Conservation (phyloP, 1,140 invertebrate genomes). For the Zaprionus ghesquierei region DNA sequence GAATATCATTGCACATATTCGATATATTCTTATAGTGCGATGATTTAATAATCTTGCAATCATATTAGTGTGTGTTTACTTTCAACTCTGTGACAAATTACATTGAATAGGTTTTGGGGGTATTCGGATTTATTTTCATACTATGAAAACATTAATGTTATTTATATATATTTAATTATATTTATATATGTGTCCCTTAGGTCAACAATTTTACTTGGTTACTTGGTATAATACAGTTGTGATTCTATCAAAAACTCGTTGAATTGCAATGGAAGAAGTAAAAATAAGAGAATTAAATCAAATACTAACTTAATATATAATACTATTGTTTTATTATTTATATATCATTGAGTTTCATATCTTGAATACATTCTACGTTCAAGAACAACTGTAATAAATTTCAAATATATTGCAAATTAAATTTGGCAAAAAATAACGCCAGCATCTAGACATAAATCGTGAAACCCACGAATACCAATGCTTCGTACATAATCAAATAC, state of each 20-base stretch:
- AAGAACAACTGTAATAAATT: neutral
- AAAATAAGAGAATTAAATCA: neutral
- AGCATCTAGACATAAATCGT: slow-evolving; percentile 1
- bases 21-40: neutral
- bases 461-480: slow-evolving; percentile 15
- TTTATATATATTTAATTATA: slow-evolving; percentile 19
- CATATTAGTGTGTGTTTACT: neutral
- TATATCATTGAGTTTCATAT: neutral
- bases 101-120: slow-evolving; percentile 11
- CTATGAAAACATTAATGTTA: slow-evolving; percentile 15
- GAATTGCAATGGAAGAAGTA: neutral
- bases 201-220: slow-evolving; percentile 13
- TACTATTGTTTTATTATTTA: neutral
- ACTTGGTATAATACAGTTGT: slow-evolving; percentile 41
- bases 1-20: slow-evolving; percentile 15
- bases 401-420: neutral
- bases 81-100: slow-evolving; percentile 10
- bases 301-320: slow-evolving; percentile 1
- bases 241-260: neutral
- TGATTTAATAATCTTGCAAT: slow-evolving; percentile 14
- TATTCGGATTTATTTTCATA: neutral
- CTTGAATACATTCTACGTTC: neutral
- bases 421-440: neutral
- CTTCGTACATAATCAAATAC: neutral
- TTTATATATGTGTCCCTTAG: slow-evolving; percentile 37